Percentiles rank a stretch among this genome's conserved stretches.
Conservation (phyloP, 2,797 vertebrate genomes). For the Muscicapa striata region DNA sequence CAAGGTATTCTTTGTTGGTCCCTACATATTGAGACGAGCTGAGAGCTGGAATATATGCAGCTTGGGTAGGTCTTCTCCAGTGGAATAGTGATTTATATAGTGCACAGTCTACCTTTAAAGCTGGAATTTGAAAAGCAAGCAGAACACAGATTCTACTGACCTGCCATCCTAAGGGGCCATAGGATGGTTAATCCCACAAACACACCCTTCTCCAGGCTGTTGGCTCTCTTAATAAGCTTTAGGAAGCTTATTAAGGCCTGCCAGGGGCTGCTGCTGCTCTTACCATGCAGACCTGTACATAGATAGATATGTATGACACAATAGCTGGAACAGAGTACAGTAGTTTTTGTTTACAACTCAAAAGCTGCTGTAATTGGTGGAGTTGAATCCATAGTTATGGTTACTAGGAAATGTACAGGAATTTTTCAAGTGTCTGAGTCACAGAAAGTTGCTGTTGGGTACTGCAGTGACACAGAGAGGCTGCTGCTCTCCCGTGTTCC, state of each 20-base stretch:
- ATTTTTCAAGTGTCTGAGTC: background rate
- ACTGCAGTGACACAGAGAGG: background rate
- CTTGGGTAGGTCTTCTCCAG: background rate
- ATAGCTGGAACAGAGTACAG: background rate
- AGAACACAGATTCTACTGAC: background rate
- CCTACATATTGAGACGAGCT: background rate
- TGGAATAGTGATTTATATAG: background rate
- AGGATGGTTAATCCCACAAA: background rate
- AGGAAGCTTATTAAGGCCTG: background rate
- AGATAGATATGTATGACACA: background rate
- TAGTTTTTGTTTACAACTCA: background rate
- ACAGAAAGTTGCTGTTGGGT: background rate
- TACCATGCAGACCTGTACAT: background rate
- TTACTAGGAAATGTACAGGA: background rate
- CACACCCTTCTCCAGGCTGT: background rate
- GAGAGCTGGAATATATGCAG: background rate
- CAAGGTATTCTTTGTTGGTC: background rate
- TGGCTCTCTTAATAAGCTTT: background rate
- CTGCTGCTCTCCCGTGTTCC: background rate
- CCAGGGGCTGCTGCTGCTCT: background rate
- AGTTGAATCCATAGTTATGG: background rate
- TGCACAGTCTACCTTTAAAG: background rate
- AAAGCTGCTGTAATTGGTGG: background rate
- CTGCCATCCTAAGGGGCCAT: fast-evolving
- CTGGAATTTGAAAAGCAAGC: background rate